Base-by-base conservation (phyloP, 1,140 invertebrate species). In the Scaptomyza graminum region DNA sequence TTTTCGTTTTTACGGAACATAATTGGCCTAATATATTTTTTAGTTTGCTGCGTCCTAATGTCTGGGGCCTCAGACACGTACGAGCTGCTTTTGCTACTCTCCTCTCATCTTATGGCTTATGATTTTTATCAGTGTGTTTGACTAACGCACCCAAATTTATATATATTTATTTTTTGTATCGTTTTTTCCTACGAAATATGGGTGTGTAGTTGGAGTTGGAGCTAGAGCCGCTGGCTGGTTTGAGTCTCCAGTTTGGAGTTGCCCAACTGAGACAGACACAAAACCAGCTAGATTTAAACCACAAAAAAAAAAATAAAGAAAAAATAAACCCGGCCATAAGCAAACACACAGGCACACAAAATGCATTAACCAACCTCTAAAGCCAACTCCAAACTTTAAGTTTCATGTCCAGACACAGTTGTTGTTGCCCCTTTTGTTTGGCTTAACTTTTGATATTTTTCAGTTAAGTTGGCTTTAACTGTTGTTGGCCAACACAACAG, bases 61-160 rank as follows among this genome's bases (percentile, higher is more conserved):
- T 66, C 55, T 71, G 51, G 4, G 57, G 57, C 7, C 71, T 57
- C 50, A 74, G 74, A 83, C 79, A 82, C 79, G 79, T 83, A 74
- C 70, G n/a, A 41, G 37, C 37, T 41, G 37, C 37, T 41, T 34
- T 34, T 59, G 47, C 47, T 55, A 46, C 62, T 62, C 62, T 62
- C 51, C 62, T 52, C 62, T 52, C 62, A 66, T 63, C 52, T 67
- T 54, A 22, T 74, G 65, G 61, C 74, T 81, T 80, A 71, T 67
- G 81, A 84, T 84, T 87, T 87, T 75, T 85, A 85, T 85, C 82
- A 76, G 74, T 85, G 74, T 85, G 82, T 81, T 87, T 81, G 77
- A 79, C 81, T 61, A 85, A 85, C 82, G 82, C 82, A 82, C 82
- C 82, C 82, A 85, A 85, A 76, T 83, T 82, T 50, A 63, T 47